Evolutionary conservation across 2,113 vertebrate genomes (phyloP).

Genomic region (Dipodomys spectabilis): DNA sequence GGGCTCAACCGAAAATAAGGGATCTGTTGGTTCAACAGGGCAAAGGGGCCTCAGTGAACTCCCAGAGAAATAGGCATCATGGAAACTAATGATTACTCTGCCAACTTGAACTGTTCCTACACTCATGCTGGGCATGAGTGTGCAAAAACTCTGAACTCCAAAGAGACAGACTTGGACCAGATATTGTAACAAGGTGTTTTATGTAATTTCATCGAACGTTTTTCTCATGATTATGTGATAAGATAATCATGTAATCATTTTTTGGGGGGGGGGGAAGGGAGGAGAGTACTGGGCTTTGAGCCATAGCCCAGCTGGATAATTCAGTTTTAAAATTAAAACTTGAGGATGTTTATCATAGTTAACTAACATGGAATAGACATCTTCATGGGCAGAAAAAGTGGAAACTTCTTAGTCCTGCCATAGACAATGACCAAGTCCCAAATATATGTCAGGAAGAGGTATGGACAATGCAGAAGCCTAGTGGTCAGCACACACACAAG

Average conservation of each 20-base stretch:
- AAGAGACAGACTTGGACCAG: neutral
- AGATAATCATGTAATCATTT: no score
- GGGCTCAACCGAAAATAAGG: neutral
- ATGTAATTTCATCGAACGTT: no score
- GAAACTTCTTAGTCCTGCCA: neutral
- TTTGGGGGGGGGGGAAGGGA: no score
- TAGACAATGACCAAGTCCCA: neutral
- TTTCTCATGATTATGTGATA: no score
- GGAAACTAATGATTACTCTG: conserved; percentile 27
- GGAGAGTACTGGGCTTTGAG: no score
- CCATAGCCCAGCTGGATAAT: no score
- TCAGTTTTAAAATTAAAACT: neutral
- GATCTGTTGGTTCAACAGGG: neutral
- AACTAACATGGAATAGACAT: neutral
- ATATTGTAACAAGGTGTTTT: no score
- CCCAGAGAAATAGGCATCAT: neutral
- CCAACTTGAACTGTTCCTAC: neutral
- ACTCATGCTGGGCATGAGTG: neutral
- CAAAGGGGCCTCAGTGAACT: neutral
- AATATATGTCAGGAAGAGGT: neutral
- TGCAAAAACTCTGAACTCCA: neutral
- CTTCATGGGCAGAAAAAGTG: neutral
- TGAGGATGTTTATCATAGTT: neutral
- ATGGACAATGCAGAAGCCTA: neutral
- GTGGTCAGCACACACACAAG: neutral